A percentile compares a stretch with the other conserved stretches of the same genome.
Evolutionary conservation across 2,113 vertebrate species (phyloP).

Genomic region (Microtus richardsoni): DNA sequence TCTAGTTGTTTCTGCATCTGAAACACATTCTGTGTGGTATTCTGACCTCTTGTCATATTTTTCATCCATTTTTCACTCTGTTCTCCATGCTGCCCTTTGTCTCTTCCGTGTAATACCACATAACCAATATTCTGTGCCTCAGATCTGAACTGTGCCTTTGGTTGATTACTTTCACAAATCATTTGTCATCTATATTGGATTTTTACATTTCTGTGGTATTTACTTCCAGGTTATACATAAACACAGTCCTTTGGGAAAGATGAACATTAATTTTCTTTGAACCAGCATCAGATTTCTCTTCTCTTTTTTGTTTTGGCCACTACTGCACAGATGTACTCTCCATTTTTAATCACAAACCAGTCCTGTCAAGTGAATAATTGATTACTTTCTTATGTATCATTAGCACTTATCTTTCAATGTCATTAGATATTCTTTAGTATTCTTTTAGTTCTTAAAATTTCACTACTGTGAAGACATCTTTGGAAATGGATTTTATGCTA

Average conservation of each 20-base stretch:
- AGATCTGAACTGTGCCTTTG: constrained; percentile 56
- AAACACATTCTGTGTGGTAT: constrained; percentile 62
- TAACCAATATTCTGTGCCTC: constrained; percentile 60
- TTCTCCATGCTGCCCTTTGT: constrained; percentile 43
- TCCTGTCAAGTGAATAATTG: background rate
- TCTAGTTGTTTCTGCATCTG: constrained; percentile 66
- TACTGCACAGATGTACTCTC: constrained; percentile 39
- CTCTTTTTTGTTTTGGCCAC: constrained; percentile 30
- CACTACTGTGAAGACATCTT: background rate
- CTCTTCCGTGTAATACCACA: constrained; percentile 54
- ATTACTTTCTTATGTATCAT: background rate
- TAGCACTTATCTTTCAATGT: constrained; percentile 34
- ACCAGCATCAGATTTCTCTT: constrained; percentile 41
- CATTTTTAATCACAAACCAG: constrained; percentile 41
- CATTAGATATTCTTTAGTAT: background rate
- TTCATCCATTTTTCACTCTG: constrained; percentile 59
- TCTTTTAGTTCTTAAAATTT: constrained; percentile 20
- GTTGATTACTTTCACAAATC: constrained; percentile 68
- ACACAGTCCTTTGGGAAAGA: constrained; percentile 45
- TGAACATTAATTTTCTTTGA: constrained; percentile 70
- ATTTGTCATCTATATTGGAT: constrained; percentile 68
- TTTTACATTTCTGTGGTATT: constrained; percentile 59
- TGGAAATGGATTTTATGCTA: background rate
- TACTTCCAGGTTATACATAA: constrained; percentile 57
- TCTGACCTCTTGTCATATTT: constrained; percentile 69